Evolutionary conservation across 2,113 vertebrate species (phyloP), one percentile per base, ranked within the genome.

Genomic region (Albula glossodonta): DNA sequence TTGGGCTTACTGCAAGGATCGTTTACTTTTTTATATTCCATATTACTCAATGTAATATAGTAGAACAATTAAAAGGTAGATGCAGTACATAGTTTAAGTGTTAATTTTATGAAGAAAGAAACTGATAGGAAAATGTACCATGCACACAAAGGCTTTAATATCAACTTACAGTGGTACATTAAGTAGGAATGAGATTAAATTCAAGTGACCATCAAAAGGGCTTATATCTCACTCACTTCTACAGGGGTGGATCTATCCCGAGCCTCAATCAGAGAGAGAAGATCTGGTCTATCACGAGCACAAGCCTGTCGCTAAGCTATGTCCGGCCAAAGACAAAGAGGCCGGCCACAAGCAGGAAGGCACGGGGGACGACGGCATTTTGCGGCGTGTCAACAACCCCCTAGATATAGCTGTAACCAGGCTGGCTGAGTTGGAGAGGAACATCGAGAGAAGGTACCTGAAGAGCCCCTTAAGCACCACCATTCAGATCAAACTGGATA

Each of bases 401-500:
- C 96, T 98, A 96, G 97, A 98, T 96, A 96, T 97, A 95, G 97
- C 97, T 93, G 97, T 97, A 94, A 96, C 95, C 89, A 96, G 96
- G 89, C 96, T 98, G 85, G 96, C 95, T 94, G 96, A 97, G 94
- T 96, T 98, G 97, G 97, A 98, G 95, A 95, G 94, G 95, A 97
- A 97, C 96, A 97, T 98, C 89, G 97, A 97, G 95, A 93, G 97
- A 97, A 97, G 97, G 96, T 97, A 98, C 96, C 96, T 97, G 97
- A 97, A 97, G 96, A 98, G 96, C 94, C 97, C 96, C 94, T 97
- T 97, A 97, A 97, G 96, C 95, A 97, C 95, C 97, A 97, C 96
- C 96, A 97, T 96, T 97, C 97, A 97, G 97, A 97, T 98, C 96
- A 97, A 96, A 96, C 94, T 97, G 97, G 96, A 97, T 97, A 97